These are phyloP conservation scores for Otus scops DNA, from an alignment of 2,797 vertebrate genomes.

Conservation along the genomic window DNA sequence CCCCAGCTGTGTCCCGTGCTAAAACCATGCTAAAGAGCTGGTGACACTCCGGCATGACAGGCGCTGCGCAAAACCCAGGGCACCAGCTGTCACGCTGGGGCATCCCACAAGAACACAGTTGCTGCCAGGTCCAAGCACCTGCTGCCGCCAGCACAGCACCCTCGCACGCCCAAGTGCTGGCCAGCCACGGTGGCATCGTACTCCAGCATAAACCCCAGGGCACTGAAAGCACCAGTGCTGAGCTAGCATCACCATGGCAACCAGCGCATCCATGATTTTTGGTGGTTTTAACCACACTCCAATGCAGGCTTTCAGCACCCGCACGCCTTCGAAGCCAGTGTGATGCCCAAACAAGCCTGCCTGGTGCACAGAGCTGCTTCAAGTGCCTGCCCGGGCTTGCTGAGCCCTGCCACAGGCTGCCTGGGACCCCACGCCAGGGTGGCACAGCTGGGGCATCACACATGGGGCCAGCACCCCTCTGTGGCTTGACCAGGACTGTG, in stretches of 20 bases:
- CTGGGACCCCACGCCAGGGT: background rate
- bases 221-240: rapidly evolving
- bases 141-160: rapidly evolving
- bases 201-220: background rate
- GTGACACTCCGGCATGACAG: slow-evolving; percentile 17
- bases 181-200: rapidly evolving
- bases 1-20: background rate
- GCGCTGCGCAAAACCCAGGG: background rate
- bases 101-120: background rate
- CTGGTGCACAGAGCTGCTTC: rapidly evolving
- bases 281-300: background rate
- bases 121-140: background rate
- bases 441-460: background rate
- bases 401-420: background rate
- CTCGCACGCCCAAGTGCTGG: rapidly evolving
- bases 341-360: background rate
- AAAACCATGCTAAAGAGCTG: background rate
- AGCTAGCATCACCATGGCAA: background rate
- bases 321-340: rapidly evolving
- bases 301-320: background rate
- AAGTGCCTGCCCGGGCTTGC: background rate
- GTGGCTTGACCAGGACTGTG: background rate
- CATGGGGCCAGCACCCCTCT: background rate
- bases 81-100: background rate
- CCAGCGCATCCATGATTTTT: rapidly evolving